Percentiles rank a stretch among this genome's conserved stretches.
Conservation (phyloP, 1,140 invertebrate species). For the Sipha flava region DNA sequence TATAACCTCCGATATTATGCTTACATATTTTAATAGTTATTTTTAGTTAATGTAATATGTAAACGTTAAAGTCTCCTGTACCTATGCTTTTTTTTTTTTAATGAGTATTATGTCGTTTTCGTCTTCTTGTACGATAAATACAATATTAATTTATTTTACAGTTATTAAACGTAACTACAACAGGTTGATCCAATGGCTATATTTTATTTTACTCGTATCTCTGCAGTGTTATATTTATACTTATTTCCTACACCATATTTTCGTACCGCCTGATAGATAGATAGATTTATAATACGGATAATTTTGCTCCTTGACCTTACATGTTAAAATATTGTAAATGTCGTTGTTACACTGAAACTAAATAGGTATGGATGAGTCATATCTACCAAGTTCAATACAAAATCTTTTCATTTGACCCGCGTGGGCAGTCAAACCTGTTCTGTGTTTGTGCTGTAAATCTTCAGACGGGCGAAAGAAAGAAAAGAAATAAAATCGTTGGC, state of each 20-base stretch:
- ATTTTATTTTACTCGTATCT: too few species aligned
- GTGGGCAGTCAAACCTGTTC: conserved; percentile 30
- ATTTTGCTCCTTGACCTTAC: conserved; percentile 1
- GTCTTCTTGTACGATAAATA: too few species aligned
- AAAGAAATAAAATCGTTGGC: not conserved
- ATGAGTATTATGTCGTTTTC: too few species aligned
- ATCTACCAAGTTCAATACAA: not conserved
- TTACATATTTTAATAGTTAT: not conserved
- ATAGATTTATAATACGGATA: not conserved
- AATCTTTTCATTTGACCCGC: not conserved
- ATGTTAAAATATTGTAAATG: not conserved
- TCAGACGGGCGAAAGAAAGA: not conserved
- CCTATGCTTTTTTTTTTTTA: too few species aligned
- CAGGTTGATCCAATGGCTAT: too few species aligned
- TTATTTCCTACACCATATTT: too few species aligned
- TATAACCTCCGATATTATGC: too few species aligned
- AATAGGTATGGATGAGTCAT: conserved; percentile 10
- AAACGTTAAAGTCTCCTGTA: not conserved
- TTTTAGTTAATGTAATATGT: not conserved
- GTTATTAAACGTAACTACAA: too few species aligned
- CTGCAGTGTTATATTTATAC: too few species aligned
- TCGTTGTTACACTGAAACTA: not conserved
- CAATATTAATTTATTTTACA: too few species aligned
- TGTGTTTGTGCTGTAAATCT: not conserved
- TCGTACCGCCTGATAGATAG: not conserved